These are phyloP conservation scores for Aphaenogaster ashmeadi DNA, from an alignment of 1,140 invertebrate genomes.

Conservation along the genomic window DNA sequence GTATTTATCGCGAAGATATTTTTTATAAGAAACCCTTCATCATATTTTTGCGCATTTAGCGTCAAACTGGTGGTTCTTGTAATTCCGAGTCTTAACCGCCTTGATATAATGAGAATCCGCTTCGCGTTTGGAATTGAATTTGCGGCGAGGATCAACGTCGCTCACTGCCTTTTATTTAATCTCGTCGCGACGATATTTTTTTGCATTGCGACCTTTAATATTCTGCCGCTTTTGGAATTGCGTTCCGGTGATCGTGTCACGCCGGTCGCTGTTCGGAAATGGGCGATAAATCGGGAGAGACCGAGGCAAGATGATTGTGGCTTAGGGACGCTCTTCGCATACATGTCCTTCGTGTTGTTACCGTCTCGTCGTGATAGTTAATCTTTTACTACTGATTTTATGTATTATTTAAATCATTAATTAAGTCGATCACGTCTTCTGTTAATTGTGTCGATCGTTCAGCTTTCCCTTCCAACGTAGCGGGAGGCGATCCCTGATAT, in stretches of 20 bases:
- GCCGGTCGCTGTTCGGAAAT: background rate
- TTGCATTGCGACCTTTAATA: background rate
- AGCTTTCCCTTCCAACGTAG: slow-evolving; percentile 33
- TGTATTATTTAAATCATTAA: slow-evolving; percentile 38
- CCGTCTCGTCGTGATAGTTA: background rate
- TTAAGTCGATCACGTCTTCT: slow-evolving; percentile 39
- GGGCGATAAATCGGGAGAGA: background rate
- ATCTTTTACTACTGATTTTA: slow-evolving; percentile 32
- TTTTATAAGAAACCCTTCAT: background rate
- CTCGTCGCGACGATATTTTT: slow-evolving; percentile 7
- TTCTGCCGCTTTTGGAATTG: background rate
- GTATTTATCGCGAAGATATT: slow-evolving; percentile 31
- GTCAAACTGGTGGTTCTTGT: background rate
- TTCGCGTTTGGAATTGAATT: background rate
- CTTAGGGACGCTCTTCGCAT: background rate
- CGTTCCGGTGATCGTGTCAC: background rate
- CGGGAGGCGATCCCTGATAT: slow-evolving; percentile 12
- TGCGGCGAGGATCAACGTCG: background rate
- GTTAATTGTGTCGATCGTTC: slow-evolving; percentile 35
- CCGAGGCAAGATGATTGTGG: background rate
- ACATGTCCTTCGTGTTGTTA: background rate
- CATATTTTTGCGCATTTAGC: background rate
- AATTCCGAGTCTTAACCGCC: background rate
- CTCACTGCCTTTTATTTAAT: slow-evolving; percentile 22
- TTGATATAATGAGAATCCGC: background rate